Conservation (phyloP, 2,888 invertebrate species). For the Margaritifera margaritifera region DNA sequence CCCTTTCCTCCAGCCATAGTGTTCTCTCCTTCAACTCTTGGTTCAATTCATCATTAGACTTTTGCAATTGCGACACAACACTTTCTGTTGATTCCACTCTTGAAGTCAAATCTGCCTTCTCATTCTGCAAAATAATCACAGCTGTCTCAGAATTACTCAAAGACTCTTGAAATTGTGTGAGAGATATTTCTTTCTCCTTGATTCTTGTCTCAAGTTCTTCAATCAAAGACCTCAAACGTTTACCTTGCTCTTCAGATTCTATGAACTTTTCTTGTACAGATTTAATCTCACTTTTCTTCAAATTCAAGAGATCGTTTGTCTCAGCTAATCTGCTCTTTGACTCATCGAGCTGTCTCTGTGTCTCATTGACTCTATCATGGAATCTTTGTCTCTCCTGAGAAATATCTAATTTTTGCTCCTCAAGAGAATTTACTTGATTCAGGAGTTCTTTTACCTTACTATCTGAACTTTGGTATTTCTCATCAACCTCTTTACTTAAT, state of each 20-base stretch:
- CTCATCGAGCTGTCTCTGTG: slow-evolving; percentile 13
- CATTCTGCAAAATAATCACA: not conserved
- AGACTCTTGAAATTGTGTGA: slow-evolving; percentile 17
- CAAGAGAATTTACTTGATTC: slow-evolving; percentile 25
- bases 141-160: slow-evolving; percentile 3
- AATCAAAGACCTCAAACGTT: slow-evolving; percentile 6
- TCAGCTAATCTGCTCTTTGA: slow-evolving; percentile 39
- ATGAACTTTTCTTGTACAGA: slow-evolving; percentile 11
- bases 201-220: slow-evolving; percentile 5
- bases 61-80: slow-evolving; percentile 6
- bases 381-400: slow-evolving; percentile 32
- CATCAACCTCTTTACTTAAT: slow-evolving; percentile 36
- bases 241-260: slow-evolving; percentile 13
- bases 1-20: slow-evolving; percentile 35
- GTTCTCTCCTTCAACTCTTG: slow-evolving; percentile 20
- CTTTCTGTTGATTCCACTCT: too few relatives aligned
- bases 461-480: slow-evolving; percentile 37
- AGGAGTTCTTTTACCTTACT: slow-evolving; percentile 31
- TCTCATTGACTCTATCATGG: slow-evolving; percentile 26
- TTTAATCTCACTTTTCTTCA: slow-evolving; percentile 40
- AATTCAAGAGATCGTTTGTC: slow-evolving; percentile 41
- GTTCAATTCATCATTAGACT: slow-evolving; percentile 18
- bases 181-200: slow-evolving; percentile 16
- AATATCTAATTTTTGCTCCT: slow-evolving; percentile 29
- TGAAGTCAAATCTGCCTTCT: not conserved